Evolutionary conservation across 2,797 vertebrate species (phyloP), one percentile per base, ranked within the genome.

Genomic region (Sylvia borin): DNA sequence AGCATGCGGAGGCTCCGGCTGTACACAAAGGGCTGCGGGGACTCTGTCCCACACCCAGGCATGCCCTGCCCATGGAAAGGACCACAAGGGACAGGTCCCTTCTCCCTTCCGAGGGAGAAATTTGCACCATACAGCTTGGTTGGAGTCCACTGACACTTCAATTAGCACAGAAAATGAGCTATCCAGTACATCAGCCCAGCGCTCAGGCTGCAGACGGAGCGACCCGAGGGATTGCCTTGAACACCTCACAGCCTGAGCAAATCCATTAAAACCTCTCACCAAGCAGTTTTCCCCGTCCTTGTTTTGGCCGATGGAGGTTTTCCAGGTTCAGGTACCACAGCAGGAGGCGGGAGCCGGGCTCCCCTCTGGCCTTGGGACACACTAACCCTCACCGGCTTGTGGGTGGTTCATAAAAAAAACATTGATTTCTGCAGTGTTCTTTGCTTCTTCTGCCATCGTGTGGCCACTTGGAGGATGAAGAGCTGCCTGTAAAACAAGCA

Each of bases 361-460:
- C 9, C 45, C 8, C 34, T 2, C 34, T 6, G 18, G 6, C 38
- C 38, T 12, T 2, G 22, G 51, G 29, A 16, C 60, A 1, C 1
- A 0, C 16, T 4, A 5, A 31, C 25, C 8, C 38, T 43, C 61
- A 0, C 26, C 11, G 10, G 11, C 0, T 11, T 9, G 19, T 3
- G 45, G 11, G 14, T 26, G 7, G 7, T 4, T 40, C 9, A 40
- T 12, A 40, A 40, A 40, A 38, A 38, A 40, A 40, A 3, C 1
- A 1, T 9, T 26, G 5, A 6, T 25, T 61, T 67, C n/a, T 24
- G 8, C 48, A 4, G 0, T 4, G 45, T 61, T 78, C 66, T 89
- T 93, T 84, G 96, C 90, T 66, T 43, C 92, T 93, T 66, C 94
- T 90, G 96, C 95, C 96, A 96, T 61, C 95, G 47, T 70, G 95